Percentiles rank a stretch among this genome's conserved stretches.
phyloP scores from a whole-genome alignment of 2,797 vertebrate species.

The Eulemur coronatus region DNA sequence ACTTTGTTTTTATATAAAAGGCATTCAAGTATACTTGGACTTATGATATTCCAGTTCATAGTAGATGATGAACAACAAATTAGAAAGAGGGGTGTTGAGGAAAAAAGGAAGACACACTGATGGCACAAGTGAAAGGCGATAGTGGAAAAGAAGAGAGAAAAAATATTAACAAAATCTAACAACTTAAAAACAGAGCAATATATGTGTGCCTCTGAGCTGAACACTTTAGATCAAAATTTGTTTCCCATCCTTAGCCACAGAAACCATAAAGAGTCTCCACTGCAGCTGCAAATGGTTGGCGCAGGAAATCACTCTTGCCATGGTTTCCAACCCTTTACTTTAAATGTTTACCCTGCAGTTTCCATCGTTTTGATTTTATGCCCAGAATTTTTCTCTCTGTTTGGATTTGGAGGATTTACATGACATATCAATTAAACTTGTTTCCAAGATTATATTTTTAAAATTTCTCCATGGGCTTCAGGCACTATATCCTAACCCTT shows the following conservation, averaged over 20 bases:
- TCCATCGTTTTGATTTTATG: constrained; percentile 5
- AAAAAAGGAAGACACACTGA: background rate
- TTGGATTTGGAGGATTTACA: background rate
- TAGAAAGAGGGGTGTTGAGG: background rate
- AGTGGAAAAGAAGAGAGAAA: background rate
- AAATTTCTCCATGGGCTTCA: background rate
- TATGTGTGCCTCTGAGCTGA: background rate
- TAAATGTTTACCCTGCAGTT: constrained; percentile 49
- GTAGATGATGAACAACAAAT: background rate
- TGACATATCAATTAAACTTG: background rate
- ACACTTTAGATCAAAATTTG: background rate
- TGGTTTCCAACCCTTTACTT: background rate
- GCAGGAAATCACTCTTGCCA: background rate
- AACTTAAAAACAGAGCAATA: background rate
- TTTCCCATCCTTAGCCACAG: background rate
- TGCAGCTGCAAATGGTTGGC: background rate
- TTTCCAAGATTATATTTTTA: background rate
- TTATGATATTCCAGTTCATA: background rate
- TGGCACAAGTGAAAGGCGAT: background rate
- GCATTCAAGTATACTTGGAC: background rate
- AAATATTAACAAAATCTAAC: background rate
- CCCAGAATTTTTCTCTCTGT: constrained; percentile 18
- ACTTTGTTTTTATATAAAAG: background rate
- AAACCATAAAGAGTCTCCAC: background rate
- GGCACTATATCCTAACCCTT: background rate